phyloP scores from a whole-genome alignment of 1,140 invertebrate genomes.

The Sycophaga agraensis region DNA sequence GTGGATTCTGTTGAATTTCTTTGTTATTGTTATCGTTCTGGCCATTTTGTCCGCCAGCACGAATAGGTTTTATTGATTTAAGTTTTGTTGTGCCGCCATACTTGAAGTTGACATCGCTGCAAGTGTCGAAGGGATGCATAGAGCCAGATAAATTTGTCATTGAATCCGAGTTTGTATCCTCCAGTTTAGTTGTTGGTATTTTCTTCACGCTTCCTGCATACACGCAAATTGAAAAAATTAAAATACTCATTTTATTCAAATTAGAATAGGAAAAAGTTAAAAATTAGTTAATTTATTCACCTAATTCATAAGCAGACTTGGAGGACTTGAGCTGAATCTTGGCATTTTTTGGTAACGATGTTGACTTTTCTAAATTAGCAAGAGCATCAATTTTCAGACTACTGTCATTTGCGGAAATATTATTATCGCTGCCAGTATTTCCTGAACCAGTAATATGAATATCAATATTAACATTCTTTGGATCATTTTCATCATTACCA shows the following conservation, averaged over 20 bases:
- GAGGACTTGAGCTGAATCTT: slow-evolving; percentile 56
- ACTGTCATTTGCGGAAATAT: slow-evolving; percentile 31
- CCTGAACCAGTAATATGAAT: slow-evolving; percentile 51
- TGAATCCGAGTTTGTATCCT: slow-evolving; percentile 48
- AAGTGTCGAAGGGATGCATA: slow-evolving; percentile 62
- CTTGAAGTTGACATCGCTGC: slow-evolving; percentile 66
- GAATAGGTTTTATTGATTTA: slow-evolving; percentile 60
- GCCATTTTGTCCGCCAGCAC: slow-evolving; percentile 23
- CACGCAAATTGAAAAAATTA: not conserved
- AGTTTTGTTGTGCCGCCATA: slow-evolving; percentile 69
- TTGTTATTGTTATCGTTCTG: slow-evolving; percentile 37
- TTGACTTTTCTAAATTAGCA: slow-evolving; percentile 44
- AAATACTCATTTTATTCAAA: not conserved
- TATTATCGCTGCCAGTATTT: slow-evolving; percentile 21
- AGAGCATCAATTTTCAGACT: slow-evolving; percentile 41
- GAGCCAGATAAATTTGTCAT: slow-evolving; percentile 41
- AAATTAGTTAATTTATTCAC: slow-evolving; percentile 29
- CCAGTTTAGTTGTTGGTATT: slow-evolving; percentile 54
- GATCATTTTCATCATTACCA: slow-evolving; percentile 50
- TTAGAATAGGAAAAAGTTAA: too few species aligned
- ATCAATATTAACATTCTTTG: slow-evolving; percentile 52
- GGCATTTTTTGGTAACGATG: slow-evolving; percentile 44
- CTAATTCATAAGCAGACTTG: slow-evolving; percentile 58
- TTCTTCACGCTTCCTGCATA: slow-evolving; percentile 50
- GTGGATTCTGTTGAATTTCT: slow-evolving; percentile 41